phyloP scores from a whole-genome alignment of 2,888 invertebrate species.

The Macaria notata region DNA sequence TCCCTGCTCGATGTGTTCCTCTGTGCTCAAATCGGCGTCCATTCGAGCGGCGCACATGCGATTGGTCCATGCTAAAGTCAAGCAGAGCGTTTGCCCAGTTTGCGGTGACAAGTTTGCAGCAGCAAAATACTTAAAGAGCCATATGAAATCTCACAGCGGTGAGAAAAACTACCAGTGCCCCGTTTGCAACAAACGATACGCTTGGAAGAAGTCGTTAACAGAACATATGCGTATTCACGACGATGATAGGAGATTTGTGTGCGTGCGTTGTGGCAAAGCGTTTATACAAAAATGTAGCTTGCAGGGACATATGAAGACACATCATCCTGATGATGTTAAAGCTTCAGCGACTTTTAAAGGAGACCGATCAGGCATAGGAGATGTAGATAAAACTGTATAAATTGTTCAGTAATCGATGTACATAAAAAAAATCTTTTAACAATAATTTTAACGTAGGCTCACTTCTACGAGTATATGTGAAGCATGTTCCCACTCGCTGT shows the following conservation, averaged over 20 bases:
- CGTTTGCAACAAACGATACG: constrained; percentile 49
- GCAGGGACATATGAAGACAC: constrained; percentile 20
- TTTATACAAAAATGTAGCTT: constrained; percentile 36
- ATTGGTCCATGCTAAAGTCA: background rate
- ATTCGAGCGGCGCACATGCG: background rate
- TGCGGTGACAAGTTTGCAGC: constrained; percentile 3
- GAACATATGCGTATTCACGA: constrained; percentile 42
- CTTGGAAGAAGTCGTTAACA: constrained; percentile 33
- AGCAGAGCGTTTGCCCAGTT: background rate
- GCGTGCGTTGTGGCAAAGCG: constrained; percentile 27
- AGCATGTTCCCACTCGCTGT: too few species aligned
- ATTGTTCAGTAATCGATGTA: too few species aligned
- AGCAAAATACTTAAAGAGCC: constrained; percentile 8
- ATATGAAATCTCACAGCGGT: constrained; percentile 53
- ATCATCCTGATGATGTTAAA: constrained; percentile 23
- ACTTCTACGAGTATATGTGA: too few species aligned
- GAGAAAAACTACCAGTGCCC: constrained; percentile 53
- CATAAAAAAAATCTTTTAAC: too few species aligned
- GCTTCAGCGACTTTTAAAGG: too few species aligned
- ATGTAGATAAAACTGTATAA: too few species aligned
- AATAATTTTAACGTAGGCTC: too few species aligned
- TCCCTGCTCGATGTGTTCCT: constrained; percentile 20
- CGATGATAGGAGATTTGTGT: constrained; percentile 33
- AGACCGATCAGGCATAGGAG: too few species aligned
- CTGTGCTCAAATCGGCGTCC: constrained; percentile 7